Conservation (phyloP, 2,888 invertebrate species). For the Nomada lathburiana region DNA sequence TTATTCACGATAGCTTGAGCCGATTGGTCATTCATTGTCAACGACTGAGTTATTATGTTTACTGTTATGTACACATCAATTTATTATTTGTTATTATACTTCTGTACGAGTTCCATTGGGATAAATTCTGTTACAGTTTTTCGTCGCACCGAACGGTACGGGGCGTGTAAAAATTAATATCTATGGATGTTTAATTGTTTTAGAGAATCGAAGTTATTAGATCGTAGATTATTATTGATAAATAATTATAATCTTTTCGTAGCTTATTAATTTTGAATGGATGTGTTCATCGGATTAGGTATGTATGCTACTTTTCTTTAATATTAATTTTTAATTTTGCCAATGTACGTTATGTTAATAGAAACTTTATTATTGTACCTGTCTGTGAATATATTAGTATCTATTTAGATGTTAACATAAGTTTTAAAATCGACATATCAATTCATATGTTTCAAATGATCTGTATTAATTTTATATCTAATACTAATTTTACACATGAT, state of each 20-base stretch:
- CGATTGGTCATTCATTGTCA: not conserved
- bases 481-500: too few species aligned
- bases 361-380: too few species aligned
- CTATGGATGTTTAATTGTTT: not conserved
- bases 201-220: not conserved
- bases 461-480: too few species aligned
- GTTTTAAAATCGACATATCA: too few species aligned
- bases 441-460: too few species aligned
- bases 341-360: too few species aligned
- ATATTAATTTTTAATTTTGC: too few species aligned
- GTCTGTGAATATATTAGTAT: too few species aligned
- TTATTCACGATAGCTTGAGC: not conserved
- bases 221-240: not conserved
- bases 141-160: not conserved
- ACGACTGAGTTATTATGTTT: not conserved
- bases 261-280: not conserved
- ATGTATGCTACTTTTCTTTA: too few species aligned
- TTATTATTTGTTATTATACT: not conserved
- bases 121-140: not conserved
- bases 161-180: not conserved
- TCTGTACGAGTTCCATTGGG: not conserved
- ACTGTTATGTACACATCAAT: not conserved
- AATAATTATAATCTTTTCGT: not conserved
- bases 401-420: too few species aligned
- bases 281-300: not conserved